Base-by-base conservation (phyloP, 2,797 vertebrate species). In the Lacerta bilineata region DNA sequence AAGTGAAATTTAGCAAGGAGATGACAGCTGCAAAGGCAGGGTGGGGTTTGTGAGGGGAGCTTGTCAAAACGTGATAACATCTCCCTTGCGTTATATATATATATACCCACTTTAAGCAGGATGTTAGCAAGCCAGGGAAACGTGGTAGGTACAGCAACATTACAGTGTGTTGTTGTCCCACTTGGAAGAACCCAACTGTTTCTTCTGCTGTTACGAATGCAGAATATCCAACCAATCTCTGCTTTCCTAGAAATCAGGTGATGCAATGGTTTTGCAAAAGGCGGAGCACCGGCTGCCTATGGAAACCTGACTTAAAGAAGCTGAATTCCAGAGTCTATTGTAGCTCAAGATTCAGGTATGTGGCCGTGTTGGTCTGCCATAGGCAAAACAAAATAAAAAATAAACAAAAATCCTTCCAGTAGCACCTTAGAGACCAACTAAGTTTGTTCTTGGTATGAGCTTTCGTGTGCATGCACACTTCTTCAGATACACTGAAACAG, bases 1-100 rank as follows among this genome's bases (percentile, higher is more conserved):
- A 87, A 93, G 93, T 87, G 91, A 79, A 89, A 90, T 93, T 87
- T 91, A 90, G 88, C 85, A 89, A 86, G 68, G 69, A 92, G 87
- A 80, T 92, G 91, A 90, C 89, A 92, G 87, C 87, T 89, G 83
- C 87, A 90, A 81, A 50, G 66, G 64, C 23, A 4, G 76, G 66
- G 59, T 9, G 64, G 81, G 81, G 81, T 8, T 29, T 50, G 76
- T 3, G 68, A 46, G 74, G 87, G 59, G 41, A 36, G 17, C 64
- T 90, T 84, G 61, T 84, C 66, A 78, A 89, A 89, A 92, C 90
- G 39, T 87, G 92, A 81, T 91, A 88, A 90, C 75, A 41, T 76
- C 85, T 80, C 87, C 41, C 61, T 68, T 64, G 87, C 64, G 9
- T 6, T 64, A 13, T 86, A 46, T 86, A 77, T 85, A 77, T 78